A percentile compares a stretch with the other conserved stretches of the same genome.
phyloP scores from a whole-genome alignment of 92 coral and sea anemone species.

The Scolanthus callimorphus region DNA sequence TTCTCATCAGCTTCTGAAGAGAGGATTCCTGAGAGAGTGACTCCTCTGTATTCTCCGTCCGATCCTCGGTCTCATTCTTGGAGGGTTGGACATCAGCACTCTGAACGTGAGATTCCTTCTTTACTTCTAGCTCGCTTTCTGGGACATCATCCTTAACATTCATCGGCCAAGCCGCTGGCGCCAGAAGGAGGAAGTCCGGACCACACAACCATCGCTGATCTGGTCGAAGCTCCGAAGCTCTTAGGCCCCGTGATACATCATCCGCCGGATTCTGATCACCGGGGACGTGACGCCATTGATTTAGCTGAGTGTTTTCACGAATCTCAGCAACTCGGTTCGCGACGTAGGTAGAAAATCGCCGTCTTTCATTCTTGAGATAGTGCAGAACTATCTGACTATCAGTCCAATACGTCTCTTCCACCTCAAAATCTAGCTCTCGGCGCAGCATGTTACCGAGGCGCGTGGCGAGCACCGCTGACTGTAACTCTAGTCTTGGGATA shows the following conservation, averaged over 20 bases:
- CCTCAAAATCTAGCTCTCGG: constrained; percentile 9
- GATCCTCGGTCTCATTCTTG: not conserved
- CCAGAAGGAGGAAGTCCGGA: constrained; percentile 30
- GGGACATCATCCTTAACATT: constrained; percentile 8
- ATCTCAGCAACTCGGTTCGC: constrained; percentile 43
- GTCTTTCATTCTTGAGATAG: constrained; percentile 34
- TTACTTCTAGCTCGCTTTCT: constrained; percentile 20
- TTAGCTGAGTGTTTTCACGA: constrained; percentile 19
- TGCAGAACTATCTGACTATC: constrained; percentile 21
- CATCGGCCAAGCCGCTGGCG: constrained; percentile 27
- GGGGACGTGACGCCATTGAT: constrained; percentile 29
- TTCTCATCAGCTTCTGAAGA: constrained; percentile 11
- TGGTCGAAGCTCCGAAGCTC: constrained; percentile 14
- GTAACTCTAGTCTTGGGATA: constrained; percentile 32
- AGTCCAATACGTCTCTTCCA: constrained; percentile 11
- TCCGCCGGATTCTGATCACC: constrained; percentile 34
- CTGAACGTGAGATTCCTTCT: constrained; percentile 10
- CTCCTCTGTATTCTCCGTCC: not conserved
- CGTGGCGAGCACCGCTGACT: constrained; percentile 27
- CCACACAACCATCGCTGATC: constrained; percentile 47
- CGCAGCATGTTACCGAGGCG: constrained; percentile 7
- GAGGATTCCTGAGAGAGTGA: constrained; percentile 3
- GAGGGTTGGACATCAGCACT: constrained; percentile 1
- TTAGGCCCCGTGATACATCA: constrained; percentile 38
- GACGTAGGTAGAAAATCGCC: constrained; percentile 47